A percentile compares a stretch with the other conserved stretches of the same genome.
phyloP scores from a whole-genome alignment of 2,797 vertebrate species.

The Babyrousa celebensis region DNA sequence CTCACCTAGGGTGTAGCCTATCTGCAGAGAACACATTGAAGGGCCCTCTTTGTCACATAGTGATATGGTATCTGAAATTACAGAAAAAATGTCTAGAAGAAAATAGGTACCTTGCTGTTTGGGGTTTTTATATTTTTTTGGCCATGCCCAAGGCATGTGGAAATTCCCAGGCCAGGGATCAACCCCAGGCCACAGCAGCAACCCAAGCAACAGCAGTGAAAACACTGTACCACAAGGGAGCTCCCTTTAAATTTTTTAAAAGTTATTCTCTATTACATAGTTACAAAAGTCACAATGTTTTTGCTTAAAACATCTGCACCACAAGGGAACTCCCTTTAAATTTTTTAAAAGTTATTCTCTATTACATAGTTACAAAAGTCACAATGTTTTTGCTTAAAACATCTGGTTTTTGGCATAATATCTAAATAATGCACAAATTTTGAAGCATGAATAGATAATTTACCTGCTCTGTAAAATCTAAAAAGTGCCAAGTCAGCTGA shows the following conservation, averaged over 20 bases:
- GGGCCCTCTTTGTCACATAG: background rate
- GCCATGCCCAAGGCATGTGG: no score
- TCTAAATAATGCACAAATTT: conserved; percentile 27
- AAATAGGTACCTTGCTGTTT: background rate
- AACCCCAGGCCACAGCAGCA: no score
- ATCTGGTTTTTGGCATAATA: background rate
- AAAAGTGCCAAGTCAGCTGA: background rate
- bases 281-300: conserved; percentile 45
- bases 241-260: background rate
- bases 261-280: background rate
- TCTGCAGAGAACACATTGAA: background rate
- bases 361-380: conserved; percentile 38
- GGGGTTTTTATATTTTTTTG: background rate
- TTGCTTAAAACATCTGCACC: conserved; percentile 46
- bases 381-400: conserved; percentile 59
- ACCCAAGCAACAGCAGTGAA: no score
- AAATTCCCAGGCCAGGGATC: no score
- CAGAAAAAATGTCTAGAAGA: background rate
- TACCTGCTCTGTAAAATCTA: background rate
- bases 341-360: background rate
- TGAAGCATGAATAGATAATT: background rate
- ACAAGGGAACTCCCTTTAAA: no score
- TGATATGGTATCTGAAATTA: background rate
- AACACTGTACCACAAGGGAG: no score
- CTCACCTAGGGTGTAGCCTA: background rate